A percentile compares a stretch with the other conserved stretches of the same genome.
phyloP scores from a whole-genome alignment of 1,140 invertebrate species.

The Microplitis mediator region DNA sequence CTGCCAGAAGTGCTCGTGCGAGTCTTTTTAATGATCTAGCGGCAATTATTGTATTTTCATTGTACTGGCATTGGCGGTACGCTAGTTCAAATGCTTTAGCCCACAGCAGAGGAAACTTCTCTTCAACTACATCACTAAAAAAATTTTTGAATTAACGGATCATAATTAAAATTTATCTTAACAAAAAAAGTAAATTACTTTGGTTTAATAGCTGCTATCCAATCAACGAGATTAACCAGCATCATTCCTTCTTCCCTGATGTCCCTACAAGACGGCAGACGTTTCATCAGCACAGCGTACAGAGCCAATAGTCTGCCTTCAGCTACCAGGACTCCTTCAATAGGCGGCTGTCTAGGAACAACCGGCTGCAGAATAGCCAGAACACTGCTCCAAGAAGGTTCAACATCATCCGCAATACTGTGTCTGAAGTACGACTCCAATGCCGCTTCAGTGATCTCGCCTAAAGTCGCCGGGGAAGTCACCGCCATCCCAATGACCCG shows the following conservation, averaged over 20 bases:
- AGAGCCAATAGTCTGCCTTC: conserved; percentile 60
- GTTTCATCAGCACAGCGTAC: conserved; percentile 61
- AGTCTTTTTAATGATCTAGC: conserved; percentile 62
- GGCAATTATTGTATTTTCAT: conserved; percentile 56
- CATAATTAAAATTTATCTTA: no score
- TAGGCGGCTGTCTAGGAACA: conserved; percentile 55
- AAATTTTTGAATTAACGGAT: neutral
- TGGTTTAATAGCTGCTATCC: conserved; percentile 60
- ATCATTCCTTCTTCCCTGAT: conserved; percentile 61
- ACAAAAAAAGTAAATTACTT: conserved; percentile 43
- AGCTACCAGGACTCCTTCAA: conserved; percentile 56
- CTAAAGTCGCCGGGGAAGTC: conserved; percentile 55
- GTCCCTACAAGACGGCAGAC: conserved; percentile 57
- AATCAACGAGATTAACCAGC: conserved; percentile 59
- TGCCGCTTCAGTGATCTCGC: conserved; percentile 61
- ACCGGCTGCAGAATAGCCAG: conserved; percentile 56
- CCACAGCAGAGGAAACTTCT: conserved; percentile 68
- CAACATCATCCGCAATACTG: conserved; percentile 48
- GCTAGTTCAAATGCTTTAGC: conserved; percentile 64
- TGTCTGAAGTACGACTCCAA: conserved; percentile 62
- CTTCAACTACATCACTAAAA: conserved; percentile 65
- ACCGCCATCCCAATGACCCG: conserved; percentile 56
- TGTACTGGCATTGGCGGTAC: conserved; percentile 61
- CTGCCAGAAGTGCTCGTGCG: conserved; percentile 56
- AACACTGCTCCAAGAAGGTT: conserved; percentile 58